Base-by-base conservation (phyloP, 2,113 vertebrate species). In the Egretta garzetta region DNA sequence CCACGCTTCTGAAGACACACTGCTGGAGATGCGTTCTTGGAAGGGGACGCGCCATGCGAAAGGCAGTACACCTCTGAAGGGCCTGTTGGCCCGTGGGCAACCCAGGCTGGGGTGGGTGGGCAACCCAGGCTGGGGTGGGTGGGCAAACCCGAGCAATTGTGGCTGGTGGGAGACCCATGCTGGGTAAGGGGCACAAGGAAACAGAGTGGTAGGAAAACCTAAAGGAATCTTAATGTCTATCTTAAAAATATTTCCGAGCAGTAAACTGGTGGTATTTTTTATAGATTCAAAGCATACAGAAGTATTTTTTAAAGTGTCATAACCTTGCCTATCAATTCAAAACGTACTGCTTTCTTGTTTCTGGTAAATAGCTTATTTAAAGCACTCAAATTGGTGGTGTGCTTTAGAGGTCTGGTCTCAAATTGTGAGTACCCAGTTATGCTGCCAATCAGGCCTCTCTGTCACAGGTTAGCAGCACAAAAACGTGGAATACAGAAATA, bases 1-100 rank as follows among this genome's bases (percentile, higher is more conserved):
- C 59, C 50, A 20, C 1, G 0, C 4, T 76, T 55, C 56, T 72
- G 59, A 52, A 85, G 55, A 11, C 15, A 1, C 0, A 1, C 35
- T 63, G 28, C 79, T 71, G 66, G 74, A 49, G 49, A 53, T 76
- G 37, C 3, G 0, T 30, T 35, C 63, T n/a, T 27, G 58, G 62
- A 55, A 28, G 22, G 52, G 58, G 15, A 11, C 8, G 3, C 33
- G 66, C 73, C 27, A 0, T 7, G 7, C 56, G 24, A 17, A 79
- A 86, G 56, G 68, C 43, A 10, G 23, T 5, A 4, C 26, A 35
- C 30, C 68, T 84, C 56, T 73, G 35, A 27, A 20, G 67, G 37
- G 22, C 47, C 28, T 37, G 14, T 16, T 16, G 20, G 52, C 27
- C 35, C 30, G 43, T 35, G 47, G 32, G 3, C 52, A 83, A 20